These are phyloP conservation scores for Oncopeltus fasciatus DNA, from an alignment of 1,140 invertebrate species.

Conservation along the genomic window DNA sequence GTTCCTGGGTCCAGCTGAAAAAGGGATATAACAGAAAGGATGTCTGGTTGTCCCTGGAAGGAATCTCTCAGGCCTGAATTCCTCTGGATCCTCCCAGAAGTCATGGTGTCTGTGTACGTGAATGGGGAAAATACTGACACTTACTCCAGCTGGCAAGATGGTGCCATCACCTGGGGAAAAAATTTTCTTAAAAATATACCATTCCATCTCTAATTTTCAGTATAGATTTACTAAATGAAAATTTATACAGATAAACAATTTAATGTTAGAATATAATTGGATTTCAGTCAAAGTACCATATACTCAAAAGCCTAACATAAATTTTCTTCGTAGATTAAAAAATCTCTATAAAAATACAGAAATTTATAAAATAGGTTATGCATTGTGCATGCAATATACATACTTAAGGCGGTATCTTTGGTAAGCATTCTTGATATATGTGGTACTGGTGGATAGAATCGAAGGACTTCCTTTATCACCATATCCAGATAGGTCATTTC, in stretches of 20 bases:
- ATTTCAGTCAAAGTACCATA: no score
- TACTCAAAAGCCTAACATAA: no score
- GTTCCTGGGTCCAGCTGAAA: slow-evolving; percentile 57
- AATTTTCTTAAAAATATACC: no score
- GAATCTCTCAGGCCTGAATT: slow-evolving; percentile 65
- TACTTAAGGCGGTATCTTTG: slow-evolving; percentile 39
- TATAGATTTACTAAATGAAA: no score
- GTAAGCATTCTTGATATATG: slow-evolving; percentile 31
- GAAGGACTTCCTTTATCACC: slow-evolving; percentile 31
- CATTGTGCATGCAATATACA: slow-evolving; percentile 19
- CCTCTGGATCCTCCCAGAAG: no score
- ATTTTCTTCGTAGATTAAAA: not conserved
- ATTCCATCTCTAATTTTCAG: no score
- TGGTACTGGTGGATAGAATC: slow-evolving; percentile 38
- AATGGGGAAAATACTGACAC: slow-evolving; percentile 35
- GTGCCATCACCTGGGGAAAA: no score
- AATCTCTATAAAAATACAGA: not conserved
- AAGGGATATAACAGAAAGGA: slow-evolving; percentile 49
- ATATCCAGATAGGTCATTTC: no score
- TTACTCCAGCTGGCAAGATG: slow-evolving; percentile 34
- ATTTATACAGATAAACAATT: no score
- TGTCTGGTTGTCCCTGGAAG: slow-evolving; percentile 36
- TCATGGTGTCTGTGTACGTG: slow-evolving; percentile 41
- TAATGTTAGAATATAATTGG: no score
- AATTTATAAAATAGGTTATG: no score